Evolutionary conservation across 1,140 invertebrate genomes (phyloP).

Genomic region (Atopsyche davidsoni): DNA sequence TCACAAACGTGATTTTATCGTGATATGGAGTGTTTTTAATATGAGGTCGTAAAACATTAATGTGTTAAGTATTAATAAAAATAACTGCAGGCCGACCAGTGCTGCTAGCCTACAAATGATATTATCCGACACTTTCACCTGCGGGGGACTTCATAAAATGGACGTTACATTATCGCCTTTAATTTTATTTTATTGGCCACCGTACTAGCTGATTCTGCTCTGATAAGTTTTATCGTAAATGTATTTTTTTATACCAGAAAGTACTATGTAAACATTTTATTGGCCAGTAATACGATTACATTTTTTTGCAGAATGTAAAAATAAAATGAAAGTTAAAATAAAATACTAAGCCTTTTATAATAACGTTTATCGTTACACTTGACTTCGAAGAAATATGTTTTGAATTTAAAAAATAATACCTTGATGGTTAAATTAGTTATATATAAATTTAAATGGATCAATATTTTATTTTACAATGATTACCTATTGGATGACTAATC

Average conservation of each 20-base stretch:
- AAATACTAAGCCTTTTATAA: too few species aligned
- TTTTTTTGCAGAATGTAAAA: neutral
- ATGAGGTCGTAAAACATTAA: constrained; percentile 22
- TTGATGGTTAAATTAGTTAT: too few species aligned
- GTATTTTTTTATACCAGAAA: neutral
- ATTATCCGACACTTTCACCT: constrained; percentile 12
- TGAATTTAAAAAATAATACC: too few species aligned
- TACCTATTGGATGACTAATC: too few species aligned
- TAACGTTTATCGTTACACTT: too few species aligned
- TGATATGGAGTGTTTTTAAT: constrained; percentile 9
- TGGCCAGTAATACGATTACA: neutral
- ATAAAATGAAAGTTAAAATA: neutral
- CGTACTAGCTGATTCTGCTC: too few species aligned
- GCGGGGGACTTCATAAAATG: neutral
- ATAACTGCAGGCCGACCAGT: constrained; percentile 6
- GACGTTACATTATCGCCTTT: constrained; percentile 11
- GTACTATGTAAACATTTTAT: neutral
- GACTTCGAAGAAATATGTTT: too few species aligned
- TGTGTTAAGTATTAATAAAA: constrained; percentile 15
- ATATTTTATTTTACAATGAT: too few species aligned
- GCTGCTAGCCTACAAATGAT: constrained; percentile 8
- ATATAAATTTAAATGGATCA: too few species aligned
- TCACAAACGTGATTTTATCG: neutral
- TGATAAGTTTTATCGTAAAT: too few species aligned
- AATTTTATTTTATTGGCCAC: too few species aligned